Evolutionary conservation across 1,140 invertebrate species (phyloP), one percentile per base, ranked within the genome.

Genomic region (Armadillidium nasatum): DNA sequence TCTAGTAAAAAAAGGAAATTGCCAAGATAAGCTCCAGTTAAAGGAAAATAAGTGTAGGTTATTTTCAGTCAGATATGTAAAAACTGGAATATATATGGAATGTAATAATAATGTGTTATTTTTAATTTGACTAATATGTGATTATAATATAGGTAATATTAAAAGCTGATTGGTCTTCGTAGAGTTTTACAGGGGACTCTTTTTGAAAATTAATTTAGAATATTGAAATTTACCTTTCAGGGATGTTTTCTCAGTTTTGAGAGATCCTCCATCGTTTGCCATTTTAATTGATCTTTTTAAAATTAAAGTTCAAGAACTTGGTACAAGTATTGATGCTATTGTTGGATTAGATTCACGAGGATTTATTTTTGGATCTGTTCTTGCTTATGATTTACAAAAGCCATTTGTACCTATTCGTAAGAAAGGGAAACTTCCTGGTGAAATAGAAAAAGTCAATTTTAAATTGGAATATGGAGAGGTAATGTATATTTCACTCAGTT

Each of bases 341-440:
- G 89, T 94, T 19, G 97, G 93, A 0, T 84, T 99, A 11, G 97
- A 99, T 83, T 91, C 96, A 0, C 87, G 97, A 85, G 97, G 97
- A 3, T 99, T 99, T 84, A 87, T 99, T 1, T 91, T 99, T 83
- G 95, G 94, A 15, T 91, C 96, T 45, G 83, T 93, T 0, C 84
- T 99, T n/a, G 93, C 95, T 13, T 84, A 91, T 10, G 89, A 92
- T 80, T 84, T 98, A 2, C 87, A 88, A 6, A 86, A 96, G 72
- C 91, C 93, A 10, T 99, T 97, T 86, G 87, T 96, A 2, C 95
- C 96, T 0, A 90, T 98, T 21, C 88, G 97, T 72, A 99, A 99
- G 84, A 92, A 92, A 82, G 97, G 96, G 45, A 99, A 99, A 87
- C 86, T 99, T 71, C 96, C 97, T 0, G 97, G 97, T 50, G 87